A percentile compares a stretch with the other conserved stretches of the same genome.
Conservation (phyloP, 2,888 invertebrate genomes). For the Baccha elongata region DNA sequence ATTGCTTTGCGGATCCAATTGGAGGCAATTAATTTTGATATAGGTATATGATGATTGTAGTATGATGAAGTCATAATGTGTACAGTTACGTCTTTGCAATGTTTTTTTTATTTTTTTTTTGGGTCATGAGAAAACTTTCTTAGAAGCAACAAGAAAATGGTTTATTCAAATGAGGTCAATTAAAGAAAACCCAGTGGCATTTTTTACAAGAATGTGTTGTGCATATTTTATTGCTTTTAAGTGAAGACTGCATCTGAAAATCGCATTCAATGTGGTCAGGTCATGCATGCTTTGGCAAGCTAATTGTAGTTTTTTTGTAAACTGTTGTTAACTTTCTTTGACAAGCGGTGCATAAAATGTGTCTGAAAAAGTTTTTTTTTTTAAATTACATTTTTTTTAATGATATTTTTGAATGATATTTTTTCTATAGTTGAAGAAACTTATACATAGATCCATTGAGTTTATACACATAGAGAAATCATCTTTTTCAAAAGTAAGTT, state of each 20-base stretch:
- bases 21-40: conserved; percentile 52
- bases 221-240: conserved; percentile 29
- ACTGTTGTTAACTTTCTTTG: not conserved
- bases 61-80: no score
- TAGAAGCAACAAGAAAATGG: conserved; percentile 18
- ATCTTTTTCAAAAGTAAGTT: no score
- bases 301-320: not conserved
- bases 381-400: not conserved
- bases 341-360: not conserved
- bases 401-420: no score
- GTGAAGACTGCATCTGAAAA: conserved; percentile 28
- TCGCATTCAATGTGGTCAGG: not conserved
- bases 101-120: conserved; percentile 32
- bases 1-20: conserved; percentile 49
- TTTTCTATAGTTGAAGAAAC: no score
- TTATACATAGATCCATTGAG: no score
- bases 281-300: conserved; percentile 14
- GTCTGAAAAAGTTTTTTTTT: not conserved
- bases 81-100: not conserved
- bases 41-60: conserved; percentile 11
- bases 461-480: no score
- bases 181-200: conserved; percentile 39
- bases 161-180: conserved; percentile 67
- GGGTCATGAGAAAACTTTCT: conserved; percentile 61
- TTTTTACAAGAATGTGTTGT: conserved; percentile 12